These are phyloP conservation scores for Rutpela maculata DNA, from an alignment of 2,888 invertebrate species.

Conservation along the genomic window DNA sequence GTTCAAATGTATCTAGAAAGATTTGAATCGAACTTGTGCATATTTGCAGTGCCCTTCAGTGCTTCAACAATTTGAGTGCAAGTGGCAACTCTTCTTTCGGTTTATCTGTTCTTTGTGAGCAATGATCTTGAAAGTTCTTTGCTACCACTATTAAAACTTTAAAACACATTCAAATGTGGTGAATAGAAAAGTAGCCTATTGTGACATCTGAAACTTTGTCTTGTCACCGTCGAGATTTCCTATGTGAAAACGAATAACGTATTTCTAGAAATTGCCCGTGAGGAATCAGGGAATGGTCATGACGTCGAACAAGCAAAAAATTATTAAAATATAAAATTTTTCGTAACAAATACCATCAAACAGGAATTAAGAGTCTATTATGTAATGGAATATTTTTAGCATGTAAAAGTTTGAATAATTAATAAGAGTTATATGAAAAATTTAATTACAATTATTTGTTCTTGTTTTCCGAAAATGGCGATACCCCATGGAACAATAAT, in stretches of 20 bases:
- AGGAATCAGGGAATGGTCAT: too few relatives aligned
- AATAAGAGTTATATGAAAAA: too few relatives aligned
- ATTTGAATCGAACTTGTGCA: background rate
- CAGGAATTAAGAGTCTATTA: too few relatives aligned
- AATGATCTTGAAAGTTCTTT: slow-evolving; percentile 1
- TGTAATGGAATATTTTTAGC: too few relatives aligned
- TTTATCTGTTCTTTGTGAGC: background rate
- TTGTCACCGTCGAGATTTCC: background rate
- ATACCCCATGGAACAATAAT: too few relatives aligned
- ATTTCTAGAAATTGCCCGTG: background rate
- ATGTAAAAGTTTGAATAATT: too few relatives aligned
- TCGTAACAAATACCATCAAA: too few relatives aligned
- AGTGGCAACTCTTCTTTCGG: background rate
- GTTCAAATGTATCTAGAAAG: background rate
- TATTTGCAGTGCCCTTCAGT: background rate
- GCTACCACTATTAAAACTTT: slow-evolving; percentile 4
- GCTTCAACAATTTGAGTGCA: background rate
- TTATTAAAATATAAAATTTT: too few relatives aligned
- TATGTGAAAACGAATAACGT: background rate
- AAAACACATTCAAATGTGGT: background rate
- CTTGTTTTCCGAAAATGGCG: too few relatives aligned
- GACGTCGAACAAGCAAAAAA: too few relatives aligned
- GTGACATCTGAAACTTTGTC: background rate
- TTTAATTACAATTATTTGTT: too few relatives aligned
- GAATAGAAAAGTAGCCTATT: background rate